Conservation (phyloP, 2,888 invertebrate species). For the Luperina nickerlii region DNA sequence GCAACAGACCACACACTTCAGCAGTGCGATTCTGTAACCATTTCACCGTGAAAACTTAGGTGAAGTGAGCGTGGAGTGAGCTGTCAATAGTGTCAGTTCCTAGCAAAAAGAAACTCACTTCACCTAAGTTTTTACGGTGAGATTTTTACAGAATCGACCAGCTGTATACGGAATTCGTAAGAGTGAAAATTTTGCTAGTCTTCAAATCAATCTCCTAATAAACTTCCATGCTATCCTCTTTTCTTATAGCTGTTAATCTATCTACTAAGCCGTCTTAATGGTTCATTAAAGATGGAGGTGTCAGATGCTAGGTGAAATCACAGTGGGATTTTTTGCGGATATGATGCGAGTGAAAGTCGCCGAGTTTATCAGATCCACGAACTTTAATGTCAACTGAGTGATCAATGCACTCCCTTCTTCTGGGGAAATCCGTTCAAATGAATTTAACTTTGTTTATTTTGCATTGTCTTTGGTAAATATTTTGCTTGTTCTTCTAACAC, state of each 20-base stretch:
- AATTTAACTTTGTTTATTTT: constrained; percentile 1
- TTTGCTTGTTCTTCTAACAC: neutral
- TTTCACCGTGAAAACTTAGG: no score
- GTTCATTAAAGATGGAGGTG: constrained; percentile 50
- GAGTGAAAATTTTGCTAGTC: neutral
- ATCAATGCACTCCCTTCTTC: constrained; percentile 33
- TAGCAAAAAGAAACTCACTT: no score
- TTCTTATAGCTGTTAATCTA: neutral
- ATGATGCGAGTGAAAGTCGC: constrained; percentile 52
- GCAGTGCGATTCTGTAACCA: neutral
- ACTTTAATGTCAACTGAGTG: constrained; percentile 52
- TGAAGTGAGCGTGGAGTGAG: no score
- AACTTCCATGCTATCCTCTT: neutral
- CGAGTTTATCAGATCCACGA: constrained; percentile 55
- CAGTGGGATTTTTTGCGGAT: constrained; percentile 52
- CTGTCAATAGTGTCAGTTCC: no score
- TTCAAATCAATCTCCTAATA: neutral
- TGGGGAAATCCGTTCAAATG: constrained; percentile 29
- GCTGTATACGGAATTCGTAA: neutral
- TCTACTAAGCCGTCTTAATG: constrained; percentile 26
- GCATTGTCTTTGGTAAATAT: neutral
- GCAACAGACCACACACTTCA: neutral
- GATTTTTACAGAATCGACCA: no score
- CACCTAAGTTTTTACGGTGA: no score
- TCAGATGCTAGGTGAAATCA: constrained; percentile 55